Conservation (phyloP, 1,140 invertebrate species). For the Drosophila melanogaster region DNA sequence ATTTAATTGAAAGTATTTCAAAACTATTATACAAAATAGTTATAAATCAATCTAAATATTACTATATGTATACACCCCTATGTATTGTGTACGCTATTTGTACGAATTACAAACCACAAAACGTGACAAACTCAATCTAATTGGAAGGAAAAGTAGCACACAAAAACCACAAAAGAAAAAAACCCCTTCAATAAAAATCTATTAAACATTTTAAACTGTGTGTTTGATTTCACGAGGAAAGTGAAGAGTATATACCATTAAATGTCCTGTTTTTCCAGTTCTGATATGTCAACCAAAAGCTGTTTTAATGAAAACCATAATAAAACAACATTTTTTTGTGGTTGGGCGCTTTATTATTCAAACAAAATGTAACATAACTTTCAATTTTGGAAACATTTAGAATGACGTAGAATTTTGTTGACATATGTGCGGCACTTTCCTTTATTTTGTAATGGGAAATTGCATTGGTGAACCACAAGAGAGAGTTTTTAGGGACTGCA, state of each 20-base stretch:
- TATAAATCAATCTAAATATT: slow-evolving; percentile 62
- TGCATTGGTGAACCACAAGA: slow-evolving; percentile 12
- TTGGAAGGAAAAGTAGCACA: slow-evolving; percentile 70
- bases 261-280: too few relatives aligned
- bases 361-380: slow-evolving; percentile 47
- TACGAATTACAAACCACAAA: slow-evolving; percentile 61
- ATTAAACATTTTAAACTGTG: slow-evolving; percentile 54
- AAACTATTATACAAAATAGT: slow-evolving; percentile 70
- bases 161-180: slow-evolving; percentile 54
- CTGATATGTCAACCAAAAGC: too few relatives aligned
- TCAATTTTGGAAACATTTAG: slow-evolving; percentile 37
- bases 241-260: too few relatives aligned
- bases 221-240: background rate
- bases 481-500: slow-evolving; percentile 13
- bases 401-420: slow-evolving; percentile 39
- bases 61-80: slow-evolving; percentile 68
- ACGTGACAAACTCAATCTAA: slow-evolving; percentile 76
- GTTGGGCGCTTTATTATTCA: slow-evolving; percentile 48
- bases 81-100: slow-evolving; percentile 71
- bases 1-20: slow-evolving; percentile 72
- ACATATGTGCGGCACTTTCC: slow-evolving; percentile 31
- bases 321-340: slow-evolving; percentile 4
- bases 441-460: slow-evolving; percentile 24
- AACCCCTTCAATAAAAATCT: slow-evolving; percentile 62
- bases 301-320: background rate